Percentiles rank a stretch among this genome's conserved stretches.
Evolutionary conservation across 2,797 vertebrate species (phyloP).

Genomic region (Melanotaenia nigrans): DNA sequence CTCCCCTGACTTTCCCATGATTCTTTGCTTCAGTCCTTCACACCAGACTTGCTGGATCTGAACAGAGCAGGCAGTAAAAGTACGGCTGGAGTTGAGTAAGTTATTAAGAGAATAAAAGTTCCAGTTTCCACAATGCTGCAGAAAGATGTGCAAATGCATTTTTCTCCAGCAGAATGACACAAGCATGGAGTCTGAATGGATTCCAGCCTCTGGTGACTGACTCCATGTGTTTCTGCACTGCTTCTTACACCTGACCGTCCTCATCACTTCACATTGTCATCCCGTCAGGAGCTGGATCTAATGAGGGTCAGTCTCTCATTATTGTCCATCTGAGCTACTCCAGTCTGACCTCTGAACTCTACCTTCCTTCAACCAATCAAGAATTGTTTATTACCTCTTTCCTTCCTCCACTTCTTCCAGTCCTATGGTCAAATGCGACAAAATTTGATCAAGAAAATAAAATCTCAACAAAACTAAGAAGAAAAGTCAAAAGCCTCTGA

Average conservation of each 20-base stretch:
- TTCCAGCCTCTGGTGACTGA: not conserved
- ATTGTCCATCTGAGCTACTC: slow-evolving; percentile 35
- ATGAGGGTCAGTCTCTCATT: slow-evolving; percentile 67
- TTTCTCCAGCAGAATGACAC: too few relatives aligned
- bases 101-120: too few relatives aligned
- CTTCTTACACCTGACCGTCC: slow-evolving; percentile 60
- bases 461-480: not conserved
- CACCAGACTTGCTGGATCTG: too few relatives aligned
- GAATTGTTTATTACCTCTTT: slow-evolving; percentile 2
- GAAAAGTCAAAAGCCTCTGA: not conserved
- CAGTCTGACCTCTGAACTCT: slow-evolving; percentile 62
- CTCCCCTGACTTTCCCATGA: slow-evolving; percentile 20
- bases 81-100: not conserved
- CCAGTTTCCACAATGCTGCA: too few relatives aligned
- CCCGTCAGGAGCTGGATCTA: slow-evolving; percentile 60
- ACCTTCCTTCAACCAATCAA: slow-evolving; percentile 16
- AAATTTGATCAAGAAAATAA: not conserved
- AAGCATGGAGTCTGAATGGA: too few relatives aligned
- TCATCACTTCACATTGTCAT: slow-evolving; percentile 65
- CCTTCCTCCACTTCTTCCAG: slow-evolving; percentile 6
- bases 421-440: not conserved
- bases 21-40: not conserved
- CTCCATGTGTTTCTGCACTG: slow-evolving; percentile 10
- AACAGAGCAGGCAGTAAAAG: not conserved
- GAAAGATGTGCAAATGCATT: too few relatives aligned